A percentile compares a stretch with the other conserved stretches of the same genome.
phyloP scores from a whole-genome alignment of 2,888 invertebrate genomes.

The Drosophila kambysellisi region DNA sequence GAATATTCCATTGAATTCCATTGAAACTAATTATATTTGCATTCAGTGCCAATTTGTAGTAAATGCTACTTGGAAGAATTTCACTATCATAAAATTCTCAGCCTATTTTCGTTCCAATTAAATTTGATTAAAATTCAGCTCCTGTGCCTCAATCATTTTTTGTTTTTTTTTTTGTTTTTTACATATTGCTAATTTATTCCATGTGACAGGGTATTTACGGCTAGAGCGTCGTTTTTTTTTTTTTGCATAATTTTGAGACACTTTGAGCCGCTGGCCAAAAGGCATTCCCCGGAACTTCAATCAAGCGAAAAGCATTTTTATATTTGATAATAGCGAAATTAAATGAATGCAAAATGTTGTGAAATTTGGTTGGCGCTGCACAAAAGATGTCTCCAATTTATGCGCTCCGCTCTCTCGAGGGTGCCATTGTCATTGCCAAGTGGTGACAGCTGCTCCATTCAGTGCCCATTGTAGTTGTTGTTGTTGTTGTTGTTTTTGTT shows the following conservation, averaged over 20 bases:
- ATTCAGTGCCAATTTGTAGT: neutral
- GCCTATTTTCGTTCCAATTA: neutral
- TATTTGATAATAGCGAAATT: slow-evolving; percentile 76
- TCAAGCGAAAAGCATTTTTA: slow-evolving; percentile 77
- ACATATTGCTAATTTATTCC: neutral
- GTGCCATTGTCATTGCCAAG: slow-evolving; percentile 74
- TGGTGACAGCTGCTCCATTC: slow-evolving; percentile 67
- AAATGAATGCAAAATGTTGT: slow-evolving; percentile 75
- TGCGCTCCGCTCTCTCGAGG: slow-evolving; percentile 58
- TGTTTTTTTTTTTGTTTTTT: neutral
- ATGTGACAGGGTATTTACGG: neutral
- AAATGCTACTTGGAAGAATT: neutral
- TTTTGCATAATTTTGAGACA: slow-evolving; percentile 66
- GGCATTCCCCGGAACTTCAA: slow-evolving; percentile 55
- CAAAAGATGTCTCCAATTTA: slow-evolving; percentile 72
- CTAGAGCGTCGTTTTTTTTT: slow-evolving; percentile 25
- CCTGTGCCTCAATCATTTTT: neutral
- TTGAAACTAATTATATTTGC: neutral
- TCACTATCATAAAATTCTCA: neutral
- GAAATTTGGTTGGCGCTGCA: slow-evolving; percentile 52
- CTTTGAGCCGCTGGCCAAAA: slow-evolving; percentile 45
- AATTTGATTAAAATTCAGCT: neutral
- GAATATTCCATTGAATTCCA: neutral
- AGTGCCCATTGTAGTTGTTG: slow-evolving; percentile 17
- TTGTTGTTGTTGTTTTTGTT: slow-evolving; percentile 14